These are phyloP conservation scores for Trachythela sp. DNA, from an alignment of 64 coral and sea anemone species.

Conservation along the genomic window DNA sequence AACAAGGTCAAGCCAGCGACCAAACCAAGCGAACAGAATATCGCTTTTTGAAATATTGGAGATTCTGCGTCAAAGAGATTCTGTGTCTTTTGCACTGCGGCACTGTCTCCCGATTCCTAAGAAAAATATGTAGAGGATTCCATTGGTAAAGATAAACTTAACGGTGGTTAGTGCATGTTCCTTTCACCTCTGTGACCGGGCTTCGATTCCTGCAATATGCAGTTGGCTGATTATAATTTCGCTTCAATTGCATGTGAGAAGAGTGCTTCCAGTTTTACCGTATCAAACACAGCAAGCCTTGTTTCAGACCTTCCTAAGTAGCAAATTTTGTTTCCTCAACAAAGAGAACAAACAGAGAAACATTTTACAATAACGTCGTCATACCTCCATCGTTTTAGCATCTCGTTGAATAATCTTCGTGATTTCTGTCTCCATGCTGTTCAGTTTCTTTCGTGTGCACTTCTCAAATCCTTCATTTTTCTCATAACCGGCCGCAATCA, in stretches of 20 bases:
- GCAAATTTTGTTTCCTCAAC: no score
- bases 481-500: conserved; percentile 59
- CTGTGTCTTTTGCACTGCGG: conserved; percentile 82
- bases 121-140: background rate
- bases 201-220: no score
- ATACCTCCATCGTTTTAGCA: conserved; percentile 95
- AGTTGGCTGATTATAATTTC: no score
- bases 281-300: no score
- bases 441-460: conserved; percentile 85
- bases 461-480: conserved; percentile 54
- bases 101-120: conserved; percentile 78
- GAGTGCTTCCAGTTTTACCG: no score
- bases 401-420: conserved; percentile 71
- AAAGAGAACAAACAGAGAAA: no score
- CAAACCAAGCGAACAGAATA: conserved; percentile 79
- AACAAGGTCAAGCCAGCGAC: conserved; percentile 76
- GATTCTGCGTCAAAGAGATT: conserved; percentile 87
- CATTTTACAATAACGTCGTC: no score
- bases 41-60: conserved; percentile 76
- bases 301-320: no score
- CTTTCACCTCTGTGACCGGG: background rate
- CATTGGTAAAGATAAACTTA: background rate
- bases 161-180: background rate
- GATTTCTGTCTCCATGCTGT: conserved; percentile 98
- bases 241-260: no score